Evolutionary conservation across 2,888 invertebrate species (phyloP), one percentile per base, ranked within the genome.

Genomic region (Omphaloscelis lunosa): DNA sequence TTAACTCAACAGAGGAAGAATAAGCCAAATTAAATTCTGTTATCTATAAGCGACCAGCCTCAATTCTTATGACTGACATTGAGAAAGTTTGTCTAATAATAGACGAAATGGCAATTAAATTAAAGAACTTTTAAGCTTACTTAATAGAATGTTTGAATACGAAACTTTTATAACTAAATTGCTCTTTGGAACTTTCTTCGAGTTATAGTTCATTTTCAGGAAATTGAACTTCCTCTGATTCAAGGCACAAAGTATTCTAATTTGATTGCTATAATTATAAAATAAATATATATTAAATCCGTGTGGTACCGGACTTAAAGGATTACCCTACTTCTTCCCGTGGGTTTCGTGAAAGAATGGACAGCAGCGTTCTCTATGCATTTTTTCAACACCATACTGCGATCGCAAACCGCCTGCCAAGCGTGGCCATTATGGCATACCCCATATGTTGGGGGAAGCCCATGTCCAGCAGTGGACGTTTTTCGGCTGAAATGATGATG

Each of bases 191-290:
- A 56, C 27, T 67, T 77, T 48, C 27, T 59, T 56, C 29, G n/a
- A 71, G 61, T 71, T 71, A 70, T 77, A 80, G 80, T 82, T 71
- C 9, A 82, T 71, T 82, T 71, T 62, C 51, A 58, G 61, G 66
- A 77, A 80, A 82, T 82, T 71, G 17, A 67, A 77, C 34, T 58
- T 80, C 41, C 29, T 27, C 48, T 59, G 27, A 77, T 67, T 82
- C 66, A 27, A 34, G 15, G 1, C 39, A 41, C 11, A 17, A 15
- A 53, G 11, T 41, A 62, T 67, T 77, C n/a, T 58, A 77, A 77
- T 82, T 67, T 66, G 51, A 15, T 56, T 67, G n/a, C 7, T 20
- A 8, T 51, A 51, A 8, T 48, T 20, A 48, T 20, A n/a, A n/a
- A n/a, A n/a, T n/a, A n/a, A n/a, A n/a, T n/a, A n/a, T n/a, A n/a